Conservation (phyloP, 2,888 invertebrate genomes). For the Diarsia brunnea region DNA sequence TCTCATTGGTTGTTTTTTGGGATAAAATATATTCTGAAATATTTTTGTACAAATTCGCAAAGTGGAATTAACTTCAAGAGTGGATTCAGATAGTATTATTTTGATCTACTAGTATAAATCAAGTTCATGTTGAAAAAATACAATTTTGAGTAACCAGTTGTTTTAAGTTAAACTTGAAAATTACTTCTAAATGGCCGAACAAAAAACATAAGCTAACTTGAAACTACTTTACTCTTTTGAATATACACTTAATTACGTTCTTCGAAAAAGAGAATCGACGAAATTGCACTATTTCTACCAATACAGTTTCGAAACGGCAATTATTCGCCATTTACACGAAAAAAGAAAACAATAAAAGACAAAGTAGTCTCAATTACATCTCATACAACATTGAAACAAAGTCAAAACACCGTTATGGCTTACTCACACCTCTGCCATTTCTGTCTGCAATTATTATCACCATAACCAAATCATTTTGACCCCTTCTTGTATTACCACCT, state of each 20-base stretch:
- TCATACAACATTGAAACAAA: constrained; percentile 66
- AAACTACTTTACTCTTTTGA: not conserved
- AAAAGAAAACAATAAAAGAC: constrained; percentile 41
- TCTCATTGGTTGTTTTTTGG: not conserved
- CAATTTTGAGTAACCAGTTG: not conserved
- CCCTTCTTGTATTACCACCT: constrained; percentile 52
- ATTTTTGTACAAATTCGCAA: not conserved
- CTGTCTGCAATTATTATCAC: constrained; percentile 80
- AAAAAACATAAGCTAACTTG: not conserved
- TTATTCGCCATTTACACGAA: constrained; percentile 26
- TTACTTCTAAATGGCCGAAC: not conserved
- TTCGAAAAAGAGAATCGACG: not conserved
- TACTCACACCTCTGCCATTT: constrained; percentile 82
- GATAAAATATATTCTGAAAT: not conserved
- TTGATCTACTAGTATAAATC: too few relatives aligned
- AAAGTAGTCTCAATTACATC: constrained; percentile 55
- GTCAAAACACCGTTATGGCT: constrained; percentile 81
- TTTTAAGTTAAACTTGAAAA: not conserved
- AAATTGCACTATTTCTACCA: constrained; percentile 7
- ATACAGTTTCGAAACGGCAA: constrained; percentile 27
- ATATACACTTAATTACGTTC: not conserved
- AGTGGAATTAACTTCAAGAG: not conserved
- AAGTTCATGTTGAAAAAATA: too few relatives aligned
- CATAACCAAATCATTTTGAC: constrained; percentile 71
- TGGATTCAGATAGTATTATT: too few relatives aligned